A percentile compares a stretch with the other conserved stretches of the same genome.
Conservation (phyloP, 2,797 vertebrate genomes). For the Darevskia nairensis region DNA sequence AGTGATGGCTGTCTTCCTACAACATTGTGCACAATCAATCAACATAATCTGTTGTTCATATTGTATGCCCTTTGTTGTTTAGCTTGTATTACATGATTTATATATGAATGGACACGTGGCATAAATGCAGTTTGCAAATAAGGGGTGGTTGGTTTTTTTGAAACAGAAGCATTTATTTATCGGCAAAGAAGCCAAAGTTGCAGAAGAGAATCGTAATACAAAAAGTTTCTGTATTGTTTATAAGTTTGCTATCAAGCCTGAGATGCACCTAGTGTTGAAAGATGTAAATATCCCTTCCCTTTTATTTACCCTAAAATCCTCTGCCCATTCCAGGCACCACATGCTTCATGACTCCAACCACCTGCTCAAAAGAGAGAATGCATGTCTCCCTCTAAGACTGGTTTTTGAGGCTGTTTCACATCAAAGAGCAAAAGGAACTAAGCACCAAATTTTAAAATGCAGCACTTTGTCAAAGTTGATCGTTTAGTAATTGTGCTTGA, state of each 20-base stretch:
- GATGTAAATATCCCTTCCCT: slow-evolving; percentile 6
- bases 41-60: background rate
- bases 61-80: background rate
- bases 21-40: background rate
- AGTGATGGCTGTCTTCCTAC: background rate
- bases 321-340: slow-evolving; percentile 56
- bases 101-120: background rate
- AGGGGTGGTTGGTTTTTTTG: background rate
- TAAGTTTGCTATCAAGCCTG: slow-evolving; percentile 26
- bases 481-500: background rate
- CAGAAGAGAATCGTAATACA: background rate
- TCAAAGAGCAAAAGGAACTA: background rate
- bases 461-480: slow-evolving; percentile 12
- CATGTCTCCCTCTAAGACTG: slow-evolving; percentile 40
- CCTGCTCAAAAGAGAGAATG: slow-evolving; percentile 30
- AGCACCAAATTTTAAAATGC: background rate
- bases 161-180: background rate
- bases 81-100: background rate
- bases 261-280: slow-evolving; percentile 5
- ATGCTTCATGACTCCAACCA: slow-evolving; percentile 49
- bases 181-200: background rate
- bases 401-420: background rate
- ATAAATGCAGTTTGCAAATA: fast-evolving
- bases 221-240: background rate
- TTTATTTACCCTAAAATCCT: slow-evolving; percentile 40